Evolutionary conservation across 2,797 vertebrate species (phyloP), one percentile per base, ranked within the genome.

Genomic region (Sciurus vulgaris): DNA sequence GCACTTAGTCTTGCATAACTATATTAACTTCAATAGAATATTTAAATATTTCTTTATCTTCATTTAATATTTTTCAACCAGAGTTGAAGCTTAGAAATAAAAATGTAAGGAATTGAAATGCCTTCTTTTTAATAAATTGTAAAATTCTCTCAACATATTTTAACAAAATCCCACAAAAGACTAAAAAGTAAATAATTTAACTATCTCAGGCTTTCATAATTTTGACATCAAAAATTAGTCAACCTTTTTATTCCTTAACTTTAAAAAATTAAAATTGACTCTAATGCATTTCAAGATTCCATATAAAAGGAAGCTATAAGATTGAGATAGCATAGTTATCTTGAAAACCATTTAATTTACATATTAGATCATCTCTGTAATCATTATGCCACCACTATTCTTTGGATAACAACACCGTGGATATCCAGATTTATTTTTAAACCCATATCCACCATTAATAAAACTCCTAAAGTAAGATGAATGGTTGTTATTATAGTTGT

Each of bases 151-250:
- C 63, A 12, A 67, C 81, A 78, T 92, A 28, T 47, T 94, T 92
- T 82, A 84, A 77, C 76, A 86, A 97, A 95, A 91, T 61, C 22
- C 38, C 38, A 93, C 90, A 92, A 76, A 93, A 93, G 59, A 28
- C 77, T 93, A 92, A 96, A 97, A 70, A 69, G 49, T 72, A 38
- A 96, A 78, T 85, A 61, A 76, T 94, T 86, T 83, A 92, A 96
- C 49, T 20, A 17, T 41, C 18, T 4, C 38, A 51, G 87, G 63
- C n/a, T 41, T 35, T 94, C 35, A 30, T 89, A 76, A 96, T 92
- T 90, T 70, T 63, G 67, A 24, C 11, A 93, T 91, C 35, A 88
- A 89, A 94, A 91, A 88, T 82, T 70, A 93, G 22, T 83, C 54
- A 74, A 91, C 56, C 47, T 79, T 93, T 86, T 89, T 81, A 91